Evolutionary conservation across 2,888 invertebrate genomes (phyloP).

Genomic region (Galerucella pusilla): DNA sequence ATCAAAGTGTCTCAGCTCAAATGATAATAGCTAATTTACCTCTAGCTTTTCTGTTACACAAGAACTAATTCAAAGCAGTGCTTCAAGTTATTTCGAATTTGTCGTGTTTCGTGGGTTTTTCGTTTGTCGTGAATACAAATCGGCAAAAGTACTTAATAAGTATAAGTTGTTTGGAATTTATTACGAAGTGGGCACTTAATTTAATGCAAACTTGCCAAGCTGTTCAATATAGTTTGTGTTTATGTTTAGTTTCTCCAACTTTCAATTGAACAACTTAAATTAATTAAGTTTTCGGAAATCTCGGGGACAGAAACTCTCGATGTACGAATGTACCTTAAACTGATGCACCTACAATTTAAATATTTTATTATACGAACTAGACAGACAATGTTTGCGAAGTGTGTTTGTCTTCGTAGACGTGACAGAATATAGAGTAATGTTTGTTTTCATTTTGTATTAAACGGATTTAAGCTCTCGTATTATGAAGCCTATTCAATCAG

Average conservation of each 20-base stretch:
- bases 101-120: neutral
- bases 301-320: neutral
- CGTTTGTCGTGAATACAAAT: neutral
- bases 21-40: too few relatives aligned
- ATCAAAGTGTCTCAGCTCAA: too few relatives aligned
- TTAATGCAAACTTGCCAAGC: neutral
- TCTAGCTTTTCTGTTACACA: too few relatives aligned
- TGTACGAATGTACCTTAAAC: neutral
- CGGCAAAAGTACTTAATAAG: neutral
- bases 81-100: neutral
- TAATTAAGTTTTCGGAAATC: constrained; percentile 1
- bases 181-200: neutral
- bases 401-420: neutral
- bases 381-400: constrained; percentile 7
- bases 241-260: constrained; percentile 7
- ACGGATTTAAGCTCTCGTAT: too few relatives aligned
- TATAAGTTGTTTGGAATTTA: constrained; percentile 4
- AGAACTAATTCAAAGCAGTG: too few relatives aligned
- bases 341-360: neutral
- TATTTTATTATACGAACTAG: constrained; percentile 2
- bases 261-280: constrained; percentile 5
- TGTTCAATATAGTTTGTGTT: constrained; percentile 2
- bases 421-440: neutral
- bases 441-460: neutral
- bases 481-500: too few relatives aligned